Evolutionary conservation across 2,888 invertebrate species (phyloP).

Genomic region (Dicycla oo): DNA sequence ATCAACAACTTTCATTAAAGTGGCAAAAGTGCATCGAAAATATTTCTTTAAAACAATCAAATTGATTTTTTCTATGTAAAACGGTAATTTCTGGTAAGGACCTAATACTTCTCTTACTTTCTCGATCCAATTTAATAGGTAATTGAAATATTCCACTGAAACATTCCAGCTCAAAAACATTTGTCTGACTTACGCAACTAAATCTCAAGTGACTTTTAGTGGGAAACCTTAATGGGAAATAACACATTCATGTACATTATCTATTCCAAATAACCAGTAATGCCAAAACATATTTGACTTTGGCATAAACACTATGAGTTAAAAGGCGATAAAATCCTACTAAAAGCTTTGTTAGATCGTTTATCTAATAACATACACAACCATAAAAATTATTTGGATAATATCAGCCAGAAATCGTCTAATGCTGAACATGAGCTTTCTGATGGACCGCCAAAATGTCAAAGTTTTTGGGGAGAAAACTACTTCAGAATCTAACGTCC

Average conservation of each 20-base stretch:
- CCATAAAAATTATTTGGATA: background rate
- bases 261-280: constrained; percentile 30
- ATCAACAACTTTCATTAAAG: too few species aligned
- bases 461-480: background rate
- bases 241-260: constrained; percentile 25
- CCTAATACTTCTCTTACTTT: too few species aligned
- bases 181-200: too few species aligned
- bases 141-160: too few species aligned
- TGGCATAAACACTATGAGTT: constrained; percentile 38
- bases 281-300: constrained; percentile 33
- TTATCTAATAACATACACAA: constrained; percentile 9
- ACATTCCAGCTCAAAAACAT: too few species aligned
- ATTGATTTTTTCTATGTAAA: too few species aligned
- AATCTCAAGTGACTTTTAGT: constrained; percentile 35
- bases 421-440: background rate
- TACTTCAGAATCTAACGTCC: too few species aligned
- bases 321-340: constrained; percentile 32
- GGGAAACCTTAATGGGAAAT: constrained; percentile 15
- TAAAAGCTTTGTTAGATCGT: constrained; percentile 31
- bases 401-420: background rate
- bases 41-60: too few species aligned
- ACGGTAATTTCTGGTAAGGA: too few species aligned
- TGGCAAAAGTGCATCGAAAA: too few species aligned
- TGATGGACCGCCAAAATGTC: background rate
- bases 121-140: too few species aligned